phyloP scores from a whole-genome alignment of 92 coral and sea anemone species.

The Palythoa caribaeorum region DNA sequence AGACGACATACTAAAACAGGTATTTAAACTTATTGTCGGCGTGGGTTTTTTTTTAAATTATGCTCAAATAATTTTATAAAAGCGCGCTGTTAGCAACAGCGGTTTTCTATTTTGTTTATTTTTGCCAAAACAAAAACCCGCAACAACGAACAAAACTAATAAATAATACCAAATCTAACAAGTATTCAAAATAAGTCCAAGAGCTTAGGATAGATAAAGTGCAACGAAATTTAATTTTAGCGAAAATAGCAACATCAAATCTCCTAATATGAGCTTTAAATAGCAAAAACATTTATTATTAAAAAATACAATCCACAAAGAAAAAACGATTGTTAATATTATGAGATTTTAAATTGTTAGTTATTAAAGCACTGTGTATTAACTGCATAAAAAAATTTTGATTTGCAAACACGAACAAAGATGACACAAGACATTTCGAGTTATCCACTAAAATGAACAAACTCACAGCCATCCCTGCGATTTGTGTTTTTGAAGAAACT shows the following conservation, averaged over 20 bases:
- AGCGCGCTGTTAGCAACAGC: too few relatives aligned
- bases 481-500: slow-evolving; percentile 62
- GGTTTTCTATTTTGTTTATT: neutral
- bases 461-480: slow-evolving; percentile 80
- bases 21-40: too few relatives aligned
- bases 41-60: too few relatives aligned
- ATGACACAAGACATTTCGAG: too few relatives aligned
- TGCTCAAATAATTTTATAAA: too few relatives aligned
- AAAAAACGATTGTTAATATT: neutral
- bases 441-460: neutral
- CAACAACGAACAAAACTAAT: neutral
- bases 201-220: too few relatives aligned
- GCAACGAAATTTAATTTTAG: neutral
- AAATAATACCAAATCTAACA: neutral
- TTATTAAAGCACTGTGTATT: neutral
- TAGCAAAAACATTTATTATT: too few relatives aligned
- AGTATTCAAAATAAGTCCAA: neutral
- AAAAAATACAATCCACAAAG: neutral
- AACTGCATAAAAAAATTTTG: neutral
- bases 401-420: neutral
- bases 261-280: too few relatives aligned
- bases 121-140: neutral
- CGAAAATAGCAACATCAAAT: neutral
- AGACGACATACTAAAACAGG: too few relatives aligned
- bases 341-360: neutral